Conservation (phyloP, 2,797 vertebrate species). For the Microctenopoma stevenorrisi region DNA sequence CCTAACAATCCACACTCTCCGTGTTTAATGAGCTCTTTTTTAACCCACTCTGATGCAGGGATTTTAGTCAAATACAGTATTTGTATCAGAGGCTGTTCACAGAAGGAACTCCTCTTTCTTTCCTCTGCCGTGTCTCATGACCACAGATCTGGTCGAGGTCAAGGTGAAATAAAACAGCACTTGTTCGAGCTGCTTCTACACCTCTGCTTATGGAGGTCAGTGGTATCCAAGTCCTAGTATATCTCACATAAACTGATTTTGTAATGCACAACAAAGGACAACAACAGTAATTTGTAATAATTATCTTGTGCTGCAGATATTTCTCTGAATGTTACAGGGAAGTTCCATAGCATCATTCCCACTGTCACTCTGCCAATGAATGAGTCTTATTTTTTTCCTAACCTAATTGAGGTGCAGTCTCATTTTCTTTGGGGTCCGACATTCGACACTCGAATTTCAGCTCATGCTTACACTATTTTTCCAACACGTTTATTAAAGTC, state of each 20-base stretch:
- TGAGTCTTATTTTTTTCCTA: conserved; percentile 3
- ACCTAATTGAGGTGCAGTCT: conserved; percentile 42
- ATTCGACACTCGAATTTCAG: conserved; percentile 32
- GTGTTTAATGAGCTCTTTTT: too few relatives aligned
- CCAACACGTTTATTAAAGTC: conserved; percentile 18
- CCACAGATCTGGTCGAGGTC: conserved; percentile 32
- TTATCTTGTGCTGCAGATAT: conserved; percentile 49
- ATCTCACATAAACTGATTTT: conserved; percentile 48
- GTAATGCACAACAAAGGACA: conserved; percentile 39
- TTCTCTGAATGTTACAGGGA: conserved; percentile 51
- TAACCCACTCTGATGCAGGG: conserved; percentile 1
- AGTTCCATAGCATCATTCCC: conserved; percentile 43
- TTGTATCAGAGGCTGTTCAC: neutral
- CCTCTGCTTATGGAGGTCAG: conserved; percentile 40
- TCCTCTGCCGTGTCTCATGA: conserved; percentile 38
- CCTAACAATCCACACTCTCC: too few relatives aligned
- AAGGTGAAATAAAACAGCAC: conserved; percentile 36
- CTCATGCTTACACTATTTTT: conserved; percentile 29
- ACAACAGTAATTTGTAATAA: conserved; percentile 45
- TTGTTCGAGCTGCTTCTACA: conserved; percentile 42
- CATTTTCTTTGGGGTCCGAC: conserved; percentile 38
- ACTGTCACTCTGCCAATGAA: conserved; percentile 40
- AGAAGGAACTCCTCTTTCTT: neutral
- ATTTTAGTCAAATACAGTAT: neutral
- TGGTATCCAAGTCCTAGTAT: conserved; percentile 31